Conservation (phyloP, 2,888 invertebrate genomes). For the Sycophila texana region DNA sequence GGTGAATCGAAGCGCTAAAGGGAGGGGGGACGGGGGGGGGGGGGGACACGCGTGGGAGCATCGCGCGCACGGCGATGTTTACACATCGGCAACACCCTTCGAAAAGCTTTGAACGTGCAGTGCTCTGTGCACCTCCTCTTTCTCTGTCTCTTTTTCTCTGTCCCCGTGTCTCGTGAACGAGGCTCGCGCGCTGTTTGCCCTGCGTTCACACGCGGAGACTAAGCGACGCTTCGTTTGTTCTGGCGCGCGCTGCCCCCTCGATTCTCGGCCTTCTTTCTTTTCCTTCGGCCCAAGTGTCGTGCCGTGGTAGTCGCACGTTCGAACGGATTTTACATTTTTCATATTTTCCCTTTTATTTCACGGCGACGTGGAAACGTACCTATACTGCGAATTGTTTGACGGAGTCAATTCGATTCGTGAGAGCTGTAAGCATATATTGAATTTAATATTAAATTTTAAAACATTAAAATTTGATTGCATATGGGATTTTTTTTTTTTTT, state of each 20-base stretch:
- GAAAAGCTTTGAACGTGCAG: neutral
- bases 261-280: neutral
- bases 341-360: neutral
- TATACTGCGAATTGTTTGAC: too few species aligned
- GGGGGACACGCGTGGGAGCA: conserved; percentile 11
- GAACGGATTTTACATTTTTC: conserved; percentile 12
- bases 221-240: conserved; percentile 6
- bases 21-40: too few species aligned
- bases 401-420: too few species aligned
- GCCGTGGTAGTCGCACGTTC: neutral
- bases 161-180: neutral
- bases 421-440: too few species aligned
- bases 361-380: neutral
- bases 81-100: conserved; percentile 15
- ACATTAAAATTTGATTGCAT: too few species aligned
- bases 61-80: conserved; percentile 12
- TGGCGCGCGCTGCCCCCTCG: conserved; percentile 4
- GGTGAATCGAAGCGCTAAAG: conserved; percentile 25
- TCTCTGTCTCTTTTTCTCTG: neutral
- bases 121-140: neutral
- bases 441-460: too few species aligned
- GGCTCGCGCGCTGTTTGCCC: neutral
- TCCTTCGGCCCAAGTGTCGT: too few species aligned
- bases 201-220: neutral
- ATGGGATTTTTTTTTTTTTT: too few species aligned